Evolutionary conservation across 2,888 invertebrate species (phyloP).

Genomic region (Opisthograptis luteolata): DNA sequence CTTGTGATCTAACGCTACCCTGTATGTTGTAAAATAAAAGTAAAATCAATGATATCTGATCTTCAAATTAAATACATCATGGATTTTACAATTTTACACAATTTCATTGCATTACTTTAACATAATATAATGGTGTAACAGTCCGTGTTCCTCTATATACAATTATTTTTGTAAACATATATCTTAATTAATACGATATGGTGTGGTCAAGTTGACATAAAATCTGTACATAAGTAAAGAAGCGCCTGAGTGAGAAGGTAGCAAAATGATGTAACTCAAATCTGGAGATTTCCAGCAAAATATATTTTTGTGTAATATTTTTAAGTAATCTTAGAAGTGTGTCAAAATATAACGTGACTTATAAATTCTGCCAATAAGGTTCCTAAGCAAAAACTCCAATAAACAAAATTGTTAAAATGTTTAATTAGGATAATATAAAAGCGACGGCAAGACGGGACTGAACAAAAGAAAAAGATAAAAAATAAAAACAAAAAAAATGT

Average conservation of each 20-base stretch:
- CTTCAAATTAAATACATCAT: too few species aligned
- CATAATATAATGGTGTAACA: constrained; percentile 11
- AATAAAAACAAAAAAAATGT: constrained; percentile 3
- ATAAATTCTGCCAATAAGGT: constrained; percentile 25
- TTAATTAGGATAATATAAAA: background rate
- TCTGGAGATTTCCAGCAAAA: constrained; percentile 13
- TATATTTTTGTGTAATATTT: constrained; percentile 23
- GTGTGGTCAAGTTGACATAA: too few species aligned
- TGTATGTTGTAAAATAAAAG: too few species aligned
- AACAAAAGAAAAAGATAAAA: constrained; percentile 4
- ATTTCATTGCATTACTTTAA: too few species aligned
- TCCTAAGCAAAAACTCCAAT: constrained; percentile 18
- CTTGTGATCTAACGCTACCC: too few species aligned
- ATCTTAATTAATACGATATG: background rate
- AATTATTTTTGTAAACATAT: background rate
- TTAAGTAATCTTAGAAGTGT: constrained; percentile 16
- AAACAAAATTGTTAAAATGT: constrained; percentile 5
- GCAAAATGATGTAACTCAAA: constrained; percentile 11
- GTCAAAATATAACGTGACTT: constrained; percentile 11
- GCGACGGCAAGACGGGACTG: background rate
- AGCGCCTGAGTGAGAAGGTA: constrained; percentile 9
- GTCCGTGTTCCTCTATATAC: background rate
- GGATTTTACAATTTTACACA: too few species aligned
- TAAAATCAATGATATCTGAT: too few species aligned
- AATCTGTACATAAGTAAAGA: background rate